Percentiles rank a stretch among this genome's conserved stretches.
Conservation (phyloP, 2,888 invertebrate genomes). For the Drosophila stalkeri region DNA sequence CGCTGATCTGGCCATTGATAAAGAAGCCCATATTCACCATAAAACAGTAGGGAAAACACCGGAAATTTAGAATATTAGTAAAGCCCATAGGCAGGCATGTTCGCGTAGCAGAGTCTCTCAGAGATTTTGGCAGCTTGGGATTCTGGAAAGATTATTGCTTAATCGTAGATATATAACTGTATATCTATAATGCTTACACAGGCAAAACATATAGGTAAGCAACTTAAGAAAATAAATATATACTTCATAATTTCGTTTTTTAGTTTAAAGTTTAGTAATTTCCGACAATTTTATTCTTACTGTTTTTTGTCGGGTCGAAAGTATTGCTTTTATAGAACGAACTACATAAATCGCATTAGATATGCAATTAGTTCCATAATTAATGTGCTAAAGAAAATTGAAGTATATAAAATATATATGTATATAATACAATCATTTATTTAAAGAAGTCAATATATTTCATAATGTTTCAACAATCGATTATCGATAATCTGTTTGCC, state of each 20-base stretch:
- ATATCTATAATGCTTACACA: background rate
- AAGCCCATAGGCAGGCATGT: background rate
- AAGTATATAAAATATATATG: background rate
- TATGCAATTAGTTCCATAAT: background rate
- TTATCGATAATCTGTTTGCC: background rate
- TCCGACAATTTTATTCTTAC: background rate
- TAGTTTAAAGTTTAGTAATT: background rate
- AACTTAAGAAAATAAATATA: background rate
- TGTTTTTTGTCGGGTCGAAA: background rate
- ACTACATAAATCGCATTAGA: background rate
- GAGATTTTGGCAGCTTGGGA: background rate
- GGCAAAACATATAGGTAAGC: background rate
- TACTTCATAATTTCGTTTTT: background rate
- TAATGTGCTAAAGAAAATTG: background rate
- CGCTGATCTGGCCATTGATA: background rate
- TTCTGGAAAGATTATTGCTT: background rate
- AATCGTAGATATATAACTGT: background rate
- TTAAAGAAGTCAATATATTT: background rate
- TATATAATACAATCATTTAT: background rate
- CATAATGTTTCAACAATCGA: background rate
- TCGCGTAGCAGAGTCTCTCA: background rate
- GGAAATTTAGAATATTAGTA: background rate
- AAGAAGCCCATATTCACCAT: background rate
- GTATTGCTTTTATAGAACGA: background rate
- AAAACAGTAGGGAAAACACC: constrained; percentile 4